Base-by-base conservation (phyloP, 2,888 invertebrate species). In the Sinhomidia bicolor region DNA sequence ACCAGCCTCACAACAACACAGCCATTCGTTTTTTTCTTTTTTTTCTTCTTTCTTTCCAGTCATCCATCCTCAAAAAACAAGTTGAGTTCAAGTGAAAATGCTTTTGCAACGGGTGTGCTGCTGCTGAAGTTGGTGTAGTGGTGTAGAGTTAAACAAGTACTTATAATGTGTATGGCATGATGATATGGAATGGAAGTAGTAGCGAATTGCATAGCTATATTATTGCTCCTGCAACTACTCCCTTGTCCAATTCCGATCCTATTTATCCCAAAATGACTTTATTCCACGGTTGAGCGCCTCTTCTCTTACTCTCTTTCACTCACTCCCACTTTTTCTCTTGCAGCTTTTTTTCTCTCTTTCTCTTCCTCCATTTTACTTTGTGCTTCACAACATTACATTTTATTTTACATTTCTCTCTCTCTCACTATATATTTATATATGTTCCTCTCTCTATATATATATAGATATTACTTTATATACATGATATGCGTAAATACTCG, bases 231-330 rank as follows among this genome's bases (percentile, higher is more conserved):
- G 78, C 78, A 41, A 20, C 78, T 83, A 86, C 91, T 91, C 91
- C 90, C 92, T 92, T 92, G 92, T 92, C 91, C 92, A 92, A 92
- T 92, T 91, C 90, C 91, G 85, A 92, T 92, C 91, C 92, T 90
- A 92, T 92, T 92, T 92, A 92, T 92, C 92, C 91, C 91, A 91
- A 91, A 92, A 92, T 92, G 92, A 92, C 92, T 92, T 92, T 92
- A 92, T 92, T 92, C 91, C 92, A 91, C 91, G 92, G 91, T 90
- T 92, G 91, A 92, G 91, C 91, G 92, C 91, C 90, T 90, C 90
- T 90, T 87, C 90, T 90, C 90, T 87, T 90, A 85, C 91, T 91
- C 88, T 88, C 88, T 88, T 88, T 88, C 88, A 88, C 88, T 84
- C 88, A 84, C 83, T 79, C 78, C 84, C 79, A 54, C 83, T 74